Evolutionary conservation across 2,113 vertebrate genomes (phyloP).

Genomic region (Caranx melampygus): DNA sequence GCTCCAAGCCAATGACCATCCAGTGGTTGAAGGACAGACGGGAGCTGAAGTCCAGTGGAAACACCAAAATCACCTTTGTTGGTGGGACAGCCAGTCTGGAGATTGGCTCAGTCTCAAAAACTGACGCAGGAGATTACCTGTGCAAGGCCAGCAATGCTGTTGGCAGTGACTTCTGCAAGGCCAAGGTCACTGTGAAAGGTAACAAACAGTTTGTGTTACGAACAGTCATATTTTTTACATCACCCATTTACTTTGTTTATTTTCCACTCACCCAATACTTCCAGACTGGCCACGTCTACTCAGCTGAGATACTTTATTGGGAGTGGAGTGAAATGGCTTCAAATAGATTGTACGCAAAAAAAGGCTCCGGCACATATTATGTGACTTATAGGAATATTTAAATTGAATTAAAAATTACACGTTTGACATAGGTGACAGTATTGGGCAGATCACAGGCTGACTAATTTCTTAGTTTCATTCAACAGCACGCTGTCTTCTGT

Average conservation of each 20-base stretch:
- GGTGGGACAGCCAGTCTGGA: conserved; percentile 87
- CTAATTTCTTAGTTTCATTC: background rate
- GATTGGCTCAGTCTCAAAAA: conserved; percentile 83
- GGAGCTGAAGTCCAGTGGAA: conserved; percentile 86
- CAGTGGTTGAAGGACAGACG: conserved; percentile 94
- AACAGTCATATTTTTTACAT: background rate
- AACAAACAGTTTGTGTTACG: conserved; percentile 45
- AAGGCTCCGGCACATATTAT: too few species aligned
- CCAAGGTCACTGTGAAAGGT: conserved; percentile 94
- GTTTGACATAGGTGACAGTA: background rate
- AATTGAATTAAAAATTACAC: background rate
- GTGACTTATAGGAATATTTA: too few species aligned
- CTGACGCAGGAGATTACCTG: conserved; percentile 92
- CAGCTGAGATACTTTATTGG: too few species aligned
- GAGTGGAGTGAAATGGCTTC: too few species aligned
- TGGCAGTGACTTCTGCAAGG: conserved; percentile 91
- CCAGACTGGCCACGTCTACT: too few species aligned
- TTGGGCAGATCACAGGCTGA: background rate
- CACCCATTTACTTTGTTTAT: too few species aligned
- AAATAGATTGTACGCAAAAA: too few species aligned
- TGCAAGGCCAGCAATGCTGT: conserved; percentile 93
- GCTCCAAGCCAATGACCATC: conserved; percentile 88
- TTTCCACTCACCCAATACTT: too few species aligned
- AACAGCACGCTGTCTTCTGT: background rate
- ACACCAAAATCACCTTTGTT: conserved; percentile 88